These are phyloP conservation scores for Riptortus pedestris DNA, from an alignment of 1,140 invertebrate species.

Conservation along the genomic window DNA sequence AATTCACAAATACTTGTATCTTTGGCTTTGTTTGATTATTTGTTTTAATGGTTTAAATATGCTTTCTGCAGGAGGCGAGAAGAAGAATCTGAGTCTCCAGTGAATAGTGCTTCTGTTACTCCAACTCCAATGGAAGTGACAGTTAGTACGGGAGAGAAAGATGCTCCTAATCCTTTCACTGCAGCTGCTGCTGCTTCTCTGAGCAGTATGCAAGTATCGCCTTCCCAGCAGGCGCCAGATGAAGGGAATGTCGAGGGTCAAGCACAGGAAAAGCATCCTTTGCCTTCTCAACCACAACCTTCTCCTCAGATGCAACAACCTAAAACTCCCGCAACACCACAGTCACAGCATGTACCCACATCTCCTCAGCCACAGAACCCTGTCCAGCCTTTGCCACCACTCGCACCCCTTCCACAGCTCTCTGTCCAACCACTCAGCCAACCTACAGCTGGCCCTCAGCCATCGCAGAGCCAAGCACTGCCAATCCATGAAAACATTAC, in stretches of 20 bases:
- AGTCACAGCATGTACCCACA: not conserved
- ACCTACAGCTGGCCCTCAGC: not conserved
- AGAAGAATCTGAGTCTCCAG: not conserved
- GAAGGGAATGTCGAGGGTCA: no score
- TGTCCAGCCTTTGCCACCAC: not conserved
- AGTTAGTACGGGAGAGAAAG: not conserved
- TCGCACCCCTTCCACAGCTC: not conserved
- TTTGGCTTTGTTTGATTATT: no score
- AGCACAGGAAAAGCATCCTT: not conserved
- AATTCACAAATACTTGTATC: no score
- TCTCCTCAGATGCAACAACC: not conserved
- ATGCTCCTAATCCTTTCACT: conserved; percentile 5
- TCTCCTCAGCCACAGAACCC: not conserved
- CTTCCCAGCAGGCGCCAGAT: no score
- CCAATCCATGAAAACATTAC: not conserved
- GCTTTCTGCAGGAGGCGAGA: conserved; percentile 3
- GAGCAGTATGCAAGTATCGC: not conserved
- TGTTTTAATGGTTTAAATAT: no score
- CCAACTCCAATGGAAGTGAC: not conserved
- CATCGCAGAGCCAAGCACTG: not conserved
- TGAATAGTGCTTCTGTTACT: not conserved
- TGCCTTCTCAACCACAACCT: not conserved
- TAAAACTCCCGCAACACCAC: not conserved
- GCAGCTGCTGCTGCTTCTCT: conserved; percentile 12
- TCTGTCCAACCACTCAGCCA: not conserved